Evolutionary conservation across 2,888 invertebrate species (phyloP).

Genomic region (Eupithecia tripunctaria): DNA sequence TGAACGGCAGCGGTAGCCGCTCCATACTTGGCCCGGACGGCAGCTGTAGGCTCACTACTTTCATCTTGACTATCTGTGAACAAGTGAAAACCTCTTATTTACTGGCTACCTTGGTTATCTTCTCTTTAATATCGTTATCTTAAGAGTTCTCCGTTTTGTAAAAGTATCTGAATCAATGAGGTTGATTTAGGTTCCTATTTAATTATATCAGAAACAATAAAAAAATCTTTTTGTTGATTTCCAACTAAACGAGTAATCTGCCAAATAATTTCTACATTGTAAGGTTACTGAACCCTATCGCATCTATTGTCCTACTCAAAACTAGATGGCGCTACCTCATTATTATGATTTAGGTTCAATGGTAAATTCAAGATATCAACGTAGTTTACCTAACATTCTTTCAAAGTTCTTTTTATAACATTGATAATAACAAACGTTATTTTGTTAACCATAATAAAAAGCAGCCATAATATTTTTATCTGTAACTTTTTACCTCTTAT

Average conservation of each 20-base stretch:
- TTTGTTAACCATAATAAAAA: background rate
- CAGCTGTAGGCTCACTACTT: constrained; percentile 88
- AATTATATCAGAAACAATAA: background rate
- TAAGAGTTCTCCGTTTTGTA: background rate
- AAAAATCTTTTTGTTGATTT: background rate
- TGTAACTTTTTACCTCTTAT: background rate
- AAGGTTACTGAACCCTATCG: background rate
- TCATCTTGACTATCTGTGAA: constrained; percentile 83
- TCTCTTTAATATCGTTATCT: background rate
- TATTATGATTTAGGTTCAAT: background rate
- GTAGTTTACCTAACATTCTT: background rate
- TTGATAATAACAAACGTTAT: background rate
- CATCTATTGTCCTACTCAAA: background rate
- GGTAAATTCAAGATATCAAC: background rate
- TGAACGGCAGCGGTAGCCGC: constrained; percentile 91
- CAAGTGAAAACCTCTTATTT: constrained; percentile 33
- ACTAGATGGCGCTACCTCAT: background rate
- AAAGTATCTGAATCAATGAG: background rate
- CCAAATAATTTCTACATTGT: background rate
- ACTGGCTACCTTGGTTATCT: background rate
- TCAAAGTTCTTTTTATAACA: background rate
- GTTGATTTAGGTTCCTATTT: background rate
- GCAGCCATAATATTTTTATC: constrained; percentile 2
- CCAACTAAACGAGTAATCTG: background rate
- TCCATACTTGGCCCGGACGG: constrained; percentile 90